phyloP scores from a whole-genome alignment of 2,888 invertebrate genomes.

The Torymus auratus region DNA sequence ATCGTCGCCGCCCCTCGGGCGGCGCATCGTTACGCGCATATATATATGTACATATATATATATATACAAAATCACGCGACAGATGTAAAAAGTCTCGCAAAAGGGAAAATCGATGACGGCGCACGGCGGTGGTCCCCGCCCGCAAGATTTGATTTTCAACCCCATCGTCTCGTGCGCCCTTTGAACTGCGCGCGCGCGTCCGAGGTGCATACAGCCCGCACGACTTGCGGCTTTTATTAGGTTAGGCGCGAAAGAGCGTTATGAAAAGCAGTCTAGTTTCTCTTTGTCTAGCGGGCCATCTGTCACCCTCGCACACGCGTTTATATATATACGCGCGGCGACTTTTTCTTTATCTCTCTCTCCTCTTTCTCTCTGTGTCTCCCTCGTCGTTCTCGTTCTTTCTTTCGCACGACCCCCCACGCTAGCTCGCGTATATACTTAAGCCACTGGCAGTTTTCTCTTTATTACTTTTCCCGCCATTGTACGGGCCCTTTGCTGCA shows the following conservation, averaged over 20 bases:
- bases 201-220: slow-evolving; percentile 8
- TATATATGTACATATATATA: slow-evolving; percentile 1
- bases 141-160: slow-evolving; percentile 69
- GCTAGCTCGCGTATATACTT: not conserved
- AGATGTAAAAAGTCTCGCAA: slow-evolving; percentile 51
- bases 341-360: slow-evolving; percentile 56
- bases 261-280: slow-evolving; percentile 64
- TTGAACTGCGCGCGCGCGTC: slow-evolving; percentile 9
- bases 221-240: slow-evolving; percentile 65
- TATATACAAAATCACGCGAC: slow-evolving; percentile 10
- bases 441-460: slow-evolving; percentile 30
- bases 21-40: slow-evolving; percentile 26
- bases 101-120: slow-evolving; percentile 36
- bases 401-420: slow-evolving; percentile 11
- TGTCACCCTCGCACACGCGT: slow-evolving; percentile 63
- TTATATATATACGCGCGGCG: slow-evolving; percentile 1
- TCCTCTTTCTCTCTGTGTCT: slow-evolving; percentile 9
- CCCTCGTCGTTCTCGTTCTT: slow-evolving; percentile 11
- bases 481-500: slow-evolving; percentile 11
- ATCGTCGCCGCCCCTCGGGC: not conserved
- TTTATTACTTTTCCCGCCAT: slow-evolving; percentile 54
- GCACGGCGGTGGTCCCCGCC: slow-evolving; percentile 19
- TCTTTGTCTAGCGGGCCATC: slow-evolving; percentile 72
- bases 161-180: slow-evolving; percentile 62
- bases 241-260: slow-evolving; percentile 66